Base-by-base conservation (phyloP, 1,140 invertebrate genomes). In the Sitobion miscanthi region DNA sequence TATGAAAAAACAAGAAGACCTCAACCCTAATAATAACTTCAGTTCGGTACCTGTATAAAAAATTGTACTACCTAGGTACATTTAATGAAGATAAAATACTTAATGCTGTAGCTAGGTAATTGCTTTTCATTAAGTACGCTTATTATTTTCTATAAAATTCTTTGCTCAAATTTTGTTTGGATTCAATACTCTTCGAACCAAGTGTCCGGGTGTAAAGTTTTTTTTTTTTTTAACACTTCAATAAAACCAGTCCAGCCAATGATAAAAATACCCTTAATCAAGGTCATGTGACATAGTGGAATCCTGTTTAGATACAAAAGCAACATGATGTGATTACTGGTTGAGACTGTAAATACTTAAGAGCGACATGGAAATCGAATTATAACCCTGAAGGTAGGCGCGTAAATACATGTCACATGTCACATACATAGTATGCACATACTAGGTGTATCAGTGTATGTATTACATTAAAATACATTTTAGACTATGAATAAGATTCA, bases 301-400 rank as follows among this genome's bases (percentile, higher is more conserved):
- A 89, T 89, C 88, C 88, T 89, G 88, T 57, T 89, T 89, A 89
- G 9, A 57, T 89, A 57, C 35, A 89, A 89, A 89, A 89, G 88
- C 52, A 89, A 89, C 88, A 89, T 35, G 88, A 42, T 89, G 35
- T 57, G 88, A 23, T 89, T 77, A n/a, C 62, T 77, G 30, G 62
- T 77, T 77, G n/a, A 77, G 62, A 77, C 62, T 77, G 62, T 77
- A n/a, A 77, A 77, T 77, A n/a, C 62, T 77, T 57, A 57, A 89
- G 88, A 54, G 9, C 20, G n/a, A 57, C 47, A 89, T 38, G 49
- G 54, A 54, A 89, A 38, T 54, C 20, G 47, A 54, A 54, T 49
- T 57, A 54, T 57, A 89, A 54, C 9, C 25, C 49, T 57, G 49
- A 38, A 20, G 9, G 8, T 57, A 57, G 49, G 5, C 42, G n/a